Conservation (phyloP, 2,888 invertebrate species). For the Carterocephalus palaemon region DNA sequence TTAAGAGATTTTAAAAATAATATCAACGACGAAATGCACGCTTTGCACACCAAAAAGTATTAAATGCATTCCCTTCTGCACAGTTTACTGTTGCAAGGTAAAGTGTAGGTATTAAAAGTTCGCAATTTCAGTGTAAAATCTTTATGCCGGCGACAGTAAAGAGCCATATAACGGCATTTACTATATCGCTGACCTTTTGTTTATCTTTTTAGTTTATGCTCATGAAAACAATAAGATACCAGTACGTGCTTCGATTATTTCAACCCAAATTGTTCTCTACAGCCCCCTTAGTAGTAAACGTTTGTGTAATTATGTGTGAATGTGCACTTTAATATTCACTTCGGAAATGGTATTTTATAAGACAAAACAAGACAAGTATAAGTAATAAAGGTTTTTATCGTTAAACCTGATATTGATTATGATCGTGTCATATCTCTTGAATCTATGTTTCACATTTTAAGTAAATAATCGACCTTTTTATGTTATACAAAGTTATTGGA, state of each 20-base stretch:
- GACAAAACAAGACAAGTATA: too few species aligned
- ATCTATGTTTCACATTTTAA: too few species aligned
- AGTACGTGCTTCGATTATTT: not conserved
- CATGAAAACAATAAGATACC: slow-evolving; percentile 1
- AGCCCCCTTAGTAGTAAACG: slow-evolving; percentile 24
- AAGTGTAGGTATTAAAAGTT: slow-evolving; percentile 1
- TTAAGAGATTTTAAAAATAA: slow-evolving; percentile 35
- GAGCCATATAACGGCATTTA: not conserved
- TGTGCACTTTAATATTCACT: slow-evolving; percentile 50
- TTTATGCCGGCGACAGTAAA: not conserved
- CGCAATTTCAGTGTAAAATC: not conserved
- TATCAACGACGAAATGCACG: slow-evolving; percentile 27
- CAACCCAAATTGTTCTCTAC: slow-evolving; percentile 4
- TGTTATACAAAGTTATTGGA: too few species aligned
- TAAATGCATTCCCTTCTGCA: not conserved
- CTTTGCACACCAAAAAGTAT: not conserved
- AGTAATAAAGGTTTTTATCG: too few species aligned
- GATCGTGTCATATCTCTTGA: too few species aligned
- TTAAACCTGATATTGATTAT: too few species aligned
- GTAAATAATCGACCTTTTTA: too few species aligned
- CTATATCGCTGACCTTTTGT: slow-evolving; percentile 7
- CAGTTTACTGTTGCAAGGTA: slow-evolving; percentile 1
- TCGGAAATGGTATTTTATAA: too few species aligned
- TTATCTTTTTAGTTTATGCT: slow-evolving; percentile 9
- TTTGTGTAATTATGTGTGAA: slow-evolving; percentile 33